Conservation (phyloP, 1,140 invertebrate genomes). For the Gryon sp. region DNA sequence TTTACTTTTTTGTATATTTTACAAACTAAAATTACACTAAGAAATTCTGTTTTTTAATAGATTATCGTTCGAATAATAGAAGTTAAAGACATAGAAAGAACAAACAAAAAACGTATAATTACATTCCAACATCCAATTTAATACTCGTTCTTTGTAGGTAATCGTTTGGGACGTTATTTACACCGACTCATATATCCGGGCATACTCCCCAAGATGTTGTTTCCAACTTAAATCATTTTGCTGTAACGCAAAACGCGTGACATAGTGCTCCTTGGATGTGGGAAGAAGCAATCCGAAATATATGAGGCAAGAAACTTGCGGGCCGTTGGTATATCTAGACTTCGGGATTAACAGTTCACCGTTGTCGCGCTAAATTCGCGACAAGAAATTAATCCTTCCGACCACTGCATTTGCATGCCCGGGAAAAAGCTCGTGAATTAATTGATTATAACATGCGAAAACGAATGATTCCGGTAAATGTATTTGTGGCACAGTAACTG, state of each 20-base stretch:
- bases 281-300: conserved; percentile 58
- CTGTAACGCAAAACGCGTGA: conserved; percentile 53
- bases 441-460: conserved; percentile 52
- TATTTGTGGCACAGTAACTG: neutral
- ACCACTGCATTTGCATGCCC: conserved; percentile 27
- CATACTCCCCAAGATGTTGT: conserved; percentile 44
- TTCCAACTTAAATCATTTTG: conserved; percentile 55
- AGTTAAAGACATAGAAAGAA: too few species aligned
- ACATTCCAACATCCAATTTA: conserved; percentile 1
- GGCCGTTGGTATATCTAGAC: conserved; percentile 32
- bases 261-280: conserved; percentile 49
- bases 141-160: conserved; percentile 19
- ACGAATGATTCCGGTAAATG: conserved; percentile 6
- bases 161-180: conserved; percentile 40
- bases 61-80: too few species aligned
- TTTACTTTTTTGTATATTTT: too few species aligned
- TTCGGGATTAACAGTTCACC: conserved; percentile 57
- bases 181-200: conserved; percentile 17
- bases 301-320: conserved; percentile 53
- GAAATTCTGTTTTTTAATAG: too few species aligned
- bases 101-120: conserved; percentile 2
- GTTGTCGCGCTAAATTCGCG: conserved; percentile 43
- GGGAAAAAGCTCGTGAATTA: conserved; percentile 45
- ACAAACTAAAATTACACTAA: too few species aligned
- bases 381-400: conserved; percentile 59